Conservation (phyloP, 1,140 invertebrate genomes). For the Tetragonula clypearis region DNA sequence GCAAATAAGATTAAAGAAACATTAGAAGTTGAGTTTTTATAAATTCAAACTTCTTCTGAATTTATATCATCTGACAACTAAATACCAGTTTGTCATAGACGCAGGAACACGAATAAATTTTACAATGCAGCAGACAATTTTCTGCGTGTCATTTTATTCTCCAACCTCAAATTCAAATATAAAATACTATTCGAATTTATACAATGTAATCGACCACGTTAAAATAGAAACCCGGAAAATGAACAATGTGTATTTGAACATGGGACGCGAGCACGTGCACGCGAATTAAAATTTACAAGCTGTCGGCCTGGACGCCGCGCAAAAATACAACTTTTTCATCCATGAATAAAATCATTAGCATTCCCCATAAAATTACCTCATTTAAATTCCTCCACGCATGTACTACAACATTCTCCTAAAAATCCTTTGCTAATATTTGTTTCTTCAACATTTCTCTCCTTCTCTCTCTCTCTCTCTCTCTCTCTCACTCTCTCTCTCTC, state of each 20-base stretch:
- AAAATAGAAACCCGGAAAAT: conserved; percentile 44
- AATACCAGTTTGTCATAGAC: too few species aligned
- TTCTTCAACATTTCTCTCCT: background rate
- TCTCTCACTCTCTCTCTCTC: too few species aligned
- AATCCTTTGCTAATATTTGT: background rate
- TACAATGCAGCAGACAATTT: background rate
- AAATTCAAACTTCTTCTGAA: too few species aligned
- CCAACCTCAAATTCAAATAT: conserved; percentile 59
- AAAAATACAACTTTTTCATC: conserved; percentile 21
- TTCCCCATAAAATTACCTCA: conserved; percentile 17
- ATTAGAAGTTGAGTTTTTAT: background rate
- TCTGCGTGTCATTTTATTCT: conserved; percentile 58
- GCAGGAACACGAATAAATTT: background rate
- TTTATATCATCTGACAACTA: too few species aligned
- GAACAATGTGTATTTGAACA: conserved; percentile 34
- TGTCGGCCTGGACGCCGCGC: background rate
- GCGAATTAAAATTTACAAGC: conserved; percentile 48
- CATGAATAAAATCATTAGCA: conserved; percentile 40
- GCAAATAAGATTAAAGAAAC: background rate
- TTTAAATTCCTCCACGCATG: conserved; percentile 14
- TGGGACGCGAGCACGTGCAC: background rate
- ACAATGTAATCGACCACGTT: conserved; percentile 55
- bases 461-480: background rate
- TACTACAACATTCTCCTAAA: background rate
- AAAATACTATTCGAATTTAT: conserved; percentile 59